Base-by-base conservation (phyloP, 2,888 invertebrate species). In the Latrodectus hesperus region DNA sequence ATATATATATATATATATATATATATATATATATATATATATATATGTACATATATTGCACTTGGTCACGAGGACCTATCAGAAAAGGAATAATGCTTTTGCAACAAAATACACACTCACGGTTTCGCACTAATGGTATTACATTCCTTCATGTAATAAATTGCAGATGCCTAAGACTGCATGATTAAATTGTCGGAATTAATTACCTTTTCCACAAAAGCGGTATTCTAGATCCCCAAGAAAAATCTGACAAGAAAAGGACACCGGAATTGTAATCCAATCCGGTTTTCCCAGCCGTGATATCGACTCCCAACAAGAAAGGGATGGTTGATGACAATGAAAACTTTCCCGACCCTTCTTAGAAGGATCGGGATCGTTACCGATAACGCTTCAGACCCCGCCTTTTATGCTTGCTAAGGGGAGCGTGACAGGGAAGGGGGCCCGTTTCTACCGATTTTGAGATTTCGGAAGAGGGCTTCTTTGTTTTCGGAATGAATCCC, bases 231-330 rank as follows among this genome's bases (percentile, higher is more conserved):
- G 60, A 60, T 14, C 60, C n/a, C 60, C 12, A 60, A 60, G 60
- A 60, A 60, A 60, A 38, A 60, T 12, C 60, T 60, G n/a, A 60
- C 12, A 6, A 16, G 12, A 12, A 60, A 60, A 16, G 60, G n/a
- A n/a, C 6, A 11, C 60, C 60, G 16, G 38, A 70, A 49, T 49
- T 10, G 38, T 16, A 70, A 26, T 70, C 70, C 38, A 70, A 70
- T 70, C 70, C 11, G 70, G 22, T 70, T 67, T 26, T 5, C 67
- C 38, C 67, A 67, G 17, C 17, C 67, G 67, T 70, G 38, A 38
- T 70, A 70, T 70, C 70, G 70, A 60, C n/a, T 16, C 60, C 60
- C 60, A n/a, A 60, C 12, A 12, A 60, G n/a, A n/a, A 60, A 60
- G 0, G 60, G n/a, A 60, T 60, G 12, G 60, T 14, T 12, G n/a